phyloP scores from a whole-genome alignment of 2,113 vertebrate species.

The Tretioscincus oriximinensis region DNA sequence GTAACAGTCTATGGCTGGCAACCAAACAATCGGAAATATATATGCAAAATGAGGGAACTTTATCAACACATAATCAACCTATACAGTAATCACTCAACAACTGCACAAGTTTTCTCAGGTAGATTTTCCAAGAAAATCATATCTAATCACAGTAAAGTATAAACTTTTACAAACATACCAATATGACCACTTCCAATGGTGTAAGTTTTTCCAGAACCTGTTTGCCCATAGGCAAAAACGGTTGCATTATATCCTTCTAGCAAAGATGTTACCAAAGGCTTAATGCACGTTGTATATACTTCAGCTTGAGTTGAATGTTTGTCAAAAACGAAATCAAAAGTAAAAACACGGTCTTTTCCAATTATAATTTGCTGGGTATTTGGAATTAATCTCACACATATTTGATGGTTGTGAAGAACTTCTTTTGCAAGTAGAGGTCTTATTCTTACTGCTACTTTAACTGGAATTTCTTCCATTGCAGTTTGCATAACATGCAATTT shows the following conservation, averaged over 20 bases:
- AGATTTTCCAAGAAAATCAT: background rate
- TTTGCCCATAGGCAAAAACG: conserved; percentile 92
- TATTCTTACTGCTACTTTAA: conserved; percentile 88
- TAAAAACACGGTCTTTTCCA: conserved; percentile 81
- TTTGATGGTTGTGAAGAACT: conserved; percentile 81
- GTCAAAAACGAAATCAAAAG: conserved; percentile 89
- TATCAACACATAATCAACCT: conserved; percentile 7
- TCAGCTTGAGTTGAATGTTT: conserved; percentile 82
- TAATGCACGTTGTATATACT: conserved; percentile 83
- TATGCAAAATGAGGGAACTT: background rate
- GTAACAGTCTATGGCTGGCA: background rate
- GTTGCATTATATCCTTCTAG: conserved; percentile 87
- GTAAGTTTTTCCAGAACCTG: conserved; percentile 91
- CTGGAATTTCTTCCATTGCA: conserved; percentile 80
- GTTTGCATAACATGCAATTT: conserved; percentile 24
- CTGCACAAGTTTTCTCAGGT: background rate
- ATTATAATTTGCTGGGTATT: conserved; percentile 80
- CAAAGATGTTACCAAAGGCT: conserved; percentile 80
- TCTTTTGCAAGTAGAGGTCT: conserved; percentile 88
- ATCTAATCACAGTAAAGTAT: background rate
- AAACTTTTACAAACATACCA: conserved; percentile 72
- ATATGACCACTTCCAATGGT: conserved; percentile 80
- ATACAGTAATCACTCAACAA: background rate
- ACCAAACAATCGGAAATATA: background rate
- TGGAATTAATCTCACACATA: conserved; percentile 81